Conservation (phyloP, 2,113 vertebrate species). For the Mandrillus leucophaeus region DNA sequence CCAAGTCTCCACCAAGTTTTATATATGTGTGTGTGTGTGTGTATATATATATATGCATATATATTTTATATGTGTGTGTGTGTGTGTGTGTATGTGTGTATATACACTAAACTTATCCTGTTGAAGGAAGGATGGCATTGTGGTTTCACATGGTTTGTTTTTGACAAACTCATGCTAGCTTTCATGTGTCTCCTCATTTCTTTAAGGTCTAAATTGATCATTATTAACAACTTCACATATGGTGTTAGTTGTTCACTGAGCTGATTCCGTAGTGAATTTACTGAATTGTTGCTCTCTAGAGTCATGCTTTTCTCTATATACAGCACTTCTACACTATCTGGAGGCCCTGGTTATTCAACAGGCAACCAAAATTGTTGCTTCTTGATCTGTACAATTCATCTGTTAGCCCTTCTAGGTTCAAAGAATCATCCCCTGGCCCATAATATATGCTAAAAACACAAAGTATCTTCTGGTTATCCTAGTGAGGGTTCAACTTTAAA, state of each 20-base stretch:
- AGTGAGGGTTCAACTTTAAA: background rate
- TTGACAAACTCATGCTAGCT: background rate
- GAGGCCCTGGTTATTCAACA: background rate
- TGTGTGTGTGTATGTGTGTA: no score
- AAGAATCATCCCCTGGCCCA: background rate
- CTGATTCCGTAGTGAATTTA: background rate
- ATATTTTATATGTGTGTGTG: no score
- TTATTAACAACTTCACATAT: background rate
- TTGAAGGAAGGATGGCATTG: background rate
- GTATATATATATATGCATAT: fast-evolving
- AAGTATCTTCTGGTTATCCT: background rate
- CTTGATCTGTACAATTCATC: background rate
- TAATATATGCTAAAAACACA: background rate
- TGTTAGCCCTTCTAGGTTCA: background rate
- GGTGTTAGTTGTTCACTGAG: background rate
- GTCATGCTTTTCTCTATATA: background rate
- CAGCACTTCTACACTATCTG: background rate
- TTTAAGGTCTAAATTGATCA: background rate
- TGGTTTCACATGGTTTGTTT: conserved; percentile 14
- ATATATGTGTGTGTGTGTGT: no score
- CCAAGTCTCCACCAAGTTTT: background rate
- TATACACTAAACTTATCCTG: background rate
- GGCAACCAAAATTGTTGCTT: background rate
- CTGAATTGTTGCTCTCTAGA: background rate
- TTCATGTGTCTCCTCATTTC: background rate